Evolutionary conservation across 1,140 invertebrate species (phyloP).

Genomic region (Homarus americanus): DNA sequence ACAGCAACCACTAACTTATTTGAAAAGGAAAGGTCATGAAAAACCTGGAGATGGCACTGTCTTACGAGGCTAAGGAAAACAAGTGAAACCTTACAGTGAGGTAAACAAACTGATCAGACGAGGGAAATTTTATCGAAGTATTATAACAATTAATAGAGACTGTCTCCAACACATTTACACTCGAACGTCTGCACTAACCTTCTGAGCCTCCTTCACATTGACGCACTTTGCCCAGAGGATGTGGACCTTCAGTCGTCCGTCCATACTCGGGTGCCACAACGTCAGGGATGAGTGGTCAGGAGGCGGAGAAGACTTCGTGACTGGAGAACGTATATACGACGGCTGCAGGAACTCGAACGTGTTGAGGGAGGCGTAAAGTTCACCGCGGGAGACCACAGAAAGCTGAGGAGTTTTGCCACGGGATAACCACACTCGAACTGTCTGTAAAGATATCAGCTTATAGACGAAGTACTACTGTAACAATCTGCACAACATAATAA

Average conservation of each 20-base stretch:
- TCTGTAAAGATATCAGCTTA: conserved; percentile 30
- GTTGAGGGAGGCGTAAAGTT: conserved; percentile 77
- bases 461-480: too few relatives aligned
- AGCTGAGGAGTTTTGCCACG: conserved; percentile 80
- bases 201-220: conserved; percentile 81
- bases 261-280: conserved; percentile 69
- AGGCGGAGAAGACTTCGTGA: not conserved
- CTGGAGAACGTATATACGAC: not conserved
- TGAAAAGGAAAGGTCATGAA: too few relatives aligned
- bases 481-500: too few relatives aligned
- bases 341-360: conserved; percentile 14
- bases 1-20: too few relatives aligned
- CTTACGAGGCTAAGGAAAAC: too few relatives aligned
- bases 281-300: not conserved
- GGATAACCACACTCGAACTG: conserved; percentile 79
- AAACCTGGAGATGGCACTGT: too few relatives aligned
- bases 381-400: conserved; percentile 80
- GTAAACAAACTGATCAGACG: too few relatives aligned
- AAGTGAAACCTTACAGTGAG: too few relatives aligned
- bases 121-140: too few relatives aligned
- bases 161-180: not conserved
- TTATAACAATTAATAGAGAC: too few relatives aligned
- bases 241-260: conserved; percentile 78
- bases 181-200: conserved; percentile 76
- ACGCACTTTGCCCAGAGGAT: conserved; percentile 81